A percentile compares a stretch with the other conserved stretches of the same genome.
Conservation (phyloP, 2,797 vertebrate genomes). For the Alosa sapidissima region DNA sequence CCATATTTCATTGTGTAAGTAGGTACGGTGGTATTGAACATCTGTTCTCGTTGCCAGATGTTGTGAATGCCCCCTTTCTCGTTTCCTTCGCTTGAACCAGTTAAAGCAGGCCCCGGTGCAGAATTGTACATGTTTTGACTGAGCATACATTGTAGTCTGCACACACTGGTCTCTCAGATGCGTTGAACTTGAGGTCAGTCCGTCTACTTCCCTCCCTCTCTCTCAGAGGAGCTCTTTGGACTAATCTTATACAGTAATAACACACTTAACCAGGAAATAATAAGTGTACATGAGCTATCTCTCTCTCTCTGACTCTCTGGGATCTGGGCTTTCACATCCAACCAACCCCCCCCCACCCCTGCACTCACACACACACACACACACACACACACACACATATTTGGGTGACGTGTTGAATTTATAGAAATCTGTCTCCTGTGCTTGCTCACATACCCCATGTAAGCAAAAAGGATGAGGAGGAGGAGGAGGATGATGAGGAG, state of each 20-base stretch:
- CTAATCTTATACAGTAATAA: constrained; percentile 15
- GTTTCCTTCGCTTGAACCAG: neutral
- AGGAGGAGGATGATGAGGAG: neutral
- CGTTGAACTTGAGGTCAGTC: neutral
- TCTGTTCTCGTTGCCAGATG: constrained; percentile 6
- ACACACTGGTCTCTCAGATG: constrained; percentile 6
- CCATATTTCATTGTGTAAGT: neutral
- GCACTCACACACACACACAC: neutral
- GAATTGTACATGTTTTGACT: neutral
- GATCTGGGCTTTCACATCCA: neutral
- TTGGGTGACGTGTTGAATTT: constrained; percentile 15
- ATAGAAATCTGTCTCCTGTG: neutral
- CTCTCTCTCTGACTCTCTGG: neutral
- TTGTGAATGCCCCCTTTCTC: neutral
- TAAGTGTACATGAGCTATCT: constrained; percentile 6
- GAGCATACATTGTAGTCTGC: neutral
- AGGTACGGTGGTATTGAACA: neutral
- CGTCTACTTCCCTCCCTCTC: neutral
- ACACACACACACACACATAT: neutral
- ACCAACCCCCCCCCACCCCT: neutral
- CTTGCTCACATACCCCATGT: neutral
- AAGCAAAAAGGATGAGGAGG: neutral
- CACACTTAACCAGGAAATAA: constrained; percentile 20
- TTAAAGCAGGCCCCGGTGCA: neutral
- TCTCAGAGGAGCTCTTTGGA: neutral